phyloP scores from a whole-genome alignment of 2,797 vertebrate genomes.

The Neomorphus geoffroyi region DNA sequence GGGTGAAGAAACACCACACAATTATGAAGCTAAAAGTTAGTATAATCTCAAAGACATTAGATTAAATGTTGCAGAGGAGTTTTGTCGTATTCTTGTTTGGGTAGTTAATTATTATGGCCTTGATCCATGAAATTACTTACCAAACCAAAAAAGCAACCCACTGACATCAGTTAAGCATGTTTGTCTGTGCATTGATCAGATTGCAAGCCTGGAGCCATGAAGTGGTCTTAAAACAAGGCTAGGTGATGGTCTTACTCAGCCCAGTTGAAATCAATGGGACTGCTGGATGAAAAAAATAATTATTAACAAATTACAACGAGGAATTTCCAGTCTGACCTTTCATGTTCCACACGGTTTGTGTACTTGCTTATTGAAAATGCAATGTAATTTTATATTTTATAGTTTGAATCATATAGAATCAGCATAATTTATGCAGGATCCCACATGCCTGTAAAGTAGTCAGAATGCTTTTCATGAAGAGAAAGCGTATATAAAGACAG shows the following conservation, averaged over 20 bases:
- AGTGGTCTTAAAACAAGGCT: background rate
- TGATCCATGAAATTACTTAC: background rate
- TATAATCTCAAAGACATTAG: background rate
- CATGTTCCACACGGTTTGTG: background rate
- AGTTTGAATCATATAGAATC: constrained; percentile 48
- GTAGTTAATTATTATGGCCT: background rate
- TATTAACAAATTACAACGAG: background rate
- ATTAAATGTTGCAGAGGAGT: background rate
- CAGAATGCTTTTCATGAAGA: constrained; percentile 37
- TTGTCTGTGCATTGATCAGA: background rate
- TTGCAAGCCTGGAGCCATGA: background rate
- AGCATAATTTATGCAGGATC: constrained; percentile 56
- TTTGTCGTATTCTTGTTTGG: background rate
- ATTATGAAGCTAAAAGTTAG: background rate
- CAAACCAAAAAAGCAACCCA: background rate
- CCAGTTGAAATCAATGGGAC: background rate
- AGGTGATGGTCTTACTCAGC: background rate
- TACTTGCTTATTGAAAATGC: background rate
- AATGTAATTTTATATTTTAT: constrained; percentile 37
- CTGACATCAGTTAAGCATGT: background rate
- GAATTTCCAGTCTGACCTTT: constrained; percentile 27
- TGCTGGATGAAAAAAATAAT: background rate
- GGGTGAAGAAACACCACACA: background rate
- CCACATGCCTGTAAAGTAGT: constrained; percentile 42
- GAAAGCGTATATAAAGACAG: constrained; percentile 6